phyloP scores from a whole-genome alignment of 2,888 invertebrate genomes.

The Helicoverpa assulta region DNA sequence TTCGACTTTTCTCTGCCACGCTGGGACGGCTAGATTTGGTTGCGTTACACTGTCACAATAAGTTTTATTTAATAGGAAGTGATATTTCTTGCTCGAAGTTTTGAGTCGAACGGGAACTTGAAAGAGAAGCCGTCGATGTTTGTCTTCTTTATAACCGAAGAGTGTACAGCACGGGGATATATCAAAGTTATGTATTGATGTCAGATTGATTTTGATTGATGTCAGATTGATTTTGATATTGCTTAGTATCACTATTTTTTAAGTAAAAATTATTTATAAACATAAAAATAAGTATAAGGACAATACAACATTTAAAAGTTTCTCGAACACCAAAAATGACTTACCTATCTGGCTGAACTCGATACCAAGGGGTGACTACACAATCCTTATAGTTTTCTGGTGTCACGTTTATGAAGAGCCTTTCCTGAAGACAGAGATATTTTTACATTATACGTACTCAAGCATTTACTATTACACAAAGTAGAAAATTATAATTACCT shows the following conservation, averaged over 20 bases:
- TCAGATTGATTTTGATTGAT: no score
- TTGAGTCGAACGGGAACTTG: neutral
- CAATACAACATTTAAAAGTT: neutral
- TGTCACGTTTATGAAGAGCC: slow-evolving; percentile 85
- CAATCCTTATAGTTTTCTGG: slow-evolving; percentile 92
- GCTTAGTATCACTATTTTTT: no score
- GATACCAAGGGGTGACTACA: slow-evolving; percentile 97
- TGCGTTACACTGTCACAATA: neutral
- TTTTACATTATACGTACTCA: slow-evolving; percentile 3
- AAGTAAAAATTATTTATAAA: no score
- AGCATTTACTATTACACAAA: neutral
- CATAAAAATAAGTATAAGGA: no score
- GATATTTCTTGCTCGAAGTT: neutral
- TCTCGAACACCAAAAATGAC: slow-evolving; percentile 20
- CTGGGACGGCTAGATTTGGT: neutral
- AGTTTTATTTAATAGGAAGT: neutral
- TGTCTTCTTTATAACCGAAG: no score
- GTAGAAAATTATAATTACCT: slow-evolving; percentile 74
- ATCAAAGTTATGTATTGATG: no score
- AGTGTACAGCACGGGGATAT: no score
- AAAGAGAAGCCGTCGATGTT: no score
- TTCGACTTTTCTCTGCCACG: neutral
- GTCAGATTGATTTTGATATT: no score
- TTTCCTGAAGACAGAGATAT: slow-evolving; percentile 69
- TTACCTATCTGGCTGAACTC: slow-evolving; percentile 86